A percentile compares a stretch with the other conserved stretches of the same genome.
phyloP scores from a whole-genome alignment of 2,113 vertebrate species.

The Lophura nycthemera region DNA sequence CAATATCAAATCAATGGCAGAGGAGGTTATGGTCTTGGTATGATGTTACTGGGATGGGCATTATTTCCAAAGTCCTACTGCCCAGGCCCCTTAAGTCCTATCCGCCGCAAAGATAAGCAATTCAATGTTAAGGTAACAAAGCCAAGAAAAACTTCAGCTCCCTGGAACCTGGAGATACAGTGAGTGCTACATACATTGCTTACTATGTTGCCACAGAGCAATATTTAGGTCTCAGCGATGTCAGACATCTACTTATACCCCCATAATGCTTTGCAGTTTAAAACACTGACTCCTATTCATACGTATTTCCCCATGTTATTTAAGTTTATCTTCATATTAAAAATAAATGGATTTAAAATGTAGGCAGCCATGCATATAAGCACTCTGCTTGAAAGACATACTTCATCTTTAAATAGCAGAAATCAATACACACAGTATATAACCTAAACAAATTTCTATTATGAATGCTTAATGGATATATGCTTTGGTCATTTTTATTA shows the following conservation, averaged over 20 bases:
- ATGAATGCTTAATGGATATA: conserved; percentile 60
- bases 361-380: conserved; percentile 40
- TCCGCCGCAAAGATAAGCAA: background rate
- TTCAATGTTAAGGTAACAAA: background rate
- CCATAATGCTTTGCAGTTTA: background rate
- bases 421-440: conserved; percentile 41
- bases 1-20: background rate
- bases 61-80: background rate
- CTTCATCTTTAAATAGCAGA: conserved; percentile 65
- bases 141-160: background rate
- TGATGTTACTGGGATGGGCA: background rate
- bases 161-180: background rate
- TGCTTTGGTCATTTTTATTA: conserved; percentile 70
- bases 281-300: conserved; percentile 2
- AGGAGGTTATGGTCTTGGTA: background rate
- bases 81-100: fast-evolving
- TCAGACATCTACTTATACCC: background rate
- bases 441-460: conserved; percentile 70
- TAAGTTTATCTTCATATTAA: conserved; percentile 48
- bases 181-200: background rate
- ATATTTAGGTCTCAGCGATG: background rate
- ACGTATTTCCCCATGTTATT: conserved; percentile 5
- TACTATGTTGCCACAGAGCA: background rate
- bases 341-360: conserved; percentile 56
- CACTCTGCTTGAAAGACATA: conserved; percentile 44